A percentile compares a stretch with the other conserved stretches of the same genome.
Conservation (phyloP, 2,797 vertebrate genomes). For the Lycodopsis pacificus region DNA sequence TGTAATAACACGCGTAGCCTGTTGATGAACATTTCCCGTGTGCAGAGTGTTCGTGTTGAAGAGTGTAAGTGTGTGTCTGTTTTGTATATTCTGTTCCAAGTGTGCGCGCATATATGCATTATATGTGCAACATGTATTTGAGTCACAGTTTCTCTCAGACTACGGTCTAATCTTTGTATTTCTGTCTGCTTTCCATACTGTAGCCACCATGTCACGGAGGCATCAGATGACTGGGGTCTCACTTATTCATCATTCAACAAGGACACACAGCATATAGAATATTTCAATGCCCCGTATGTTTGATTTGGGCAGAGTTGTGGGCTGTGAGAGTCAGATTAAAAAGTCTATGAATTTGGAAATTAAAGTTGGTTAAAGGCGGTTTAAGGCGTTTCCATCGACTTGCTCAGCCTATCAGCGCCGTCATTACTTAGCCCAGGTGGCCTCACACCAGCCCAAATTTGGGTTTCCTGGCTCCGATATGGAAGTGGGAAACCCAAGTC, state of each 20-base stretch:
- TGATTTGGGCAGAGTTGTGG: not conserved
- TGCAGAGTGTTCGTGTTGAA: not conserved
- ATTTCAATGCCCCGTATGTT: not conserved
- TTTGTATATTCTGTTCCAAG: not conserved
- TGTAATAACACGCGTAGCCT: conserved; percentile 17
- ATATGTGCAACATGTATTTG: not conserved
- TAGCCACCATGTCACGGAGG: not conserved
- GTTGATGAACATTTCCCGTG: conserved; percentile 9
- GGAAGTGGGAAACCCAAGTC: not conserved
- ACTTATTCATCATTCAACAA: not conserved
- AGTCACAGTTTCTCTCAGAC: not conserved
- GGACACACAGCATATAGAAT: not conserved
- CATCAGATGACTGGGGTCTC: not conserved
- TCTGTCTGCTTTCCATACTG: not conserved
- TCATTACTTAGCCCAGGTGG: too few species aligned
- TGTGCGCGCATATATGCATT: not conserved
- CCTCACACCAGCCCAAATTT: too few species aligned
- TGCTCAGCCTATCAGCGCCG: too few species aligned
- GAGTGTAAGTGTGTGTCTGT: not conserved
- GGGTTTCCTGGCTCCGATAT: not conserved
- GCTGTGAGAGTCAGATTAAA: not conserved
- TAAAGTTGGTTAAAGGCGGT: not conserved
- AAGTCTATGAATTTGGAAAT: not conserved
- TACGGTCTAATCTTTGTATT: not conserved
- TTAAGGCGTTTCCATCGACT: not conserved